Evolutionary conservation across 1,140 invertebrate species (phyloP).

Genomic region (Maconellicoccus hirsutus): DNA sequence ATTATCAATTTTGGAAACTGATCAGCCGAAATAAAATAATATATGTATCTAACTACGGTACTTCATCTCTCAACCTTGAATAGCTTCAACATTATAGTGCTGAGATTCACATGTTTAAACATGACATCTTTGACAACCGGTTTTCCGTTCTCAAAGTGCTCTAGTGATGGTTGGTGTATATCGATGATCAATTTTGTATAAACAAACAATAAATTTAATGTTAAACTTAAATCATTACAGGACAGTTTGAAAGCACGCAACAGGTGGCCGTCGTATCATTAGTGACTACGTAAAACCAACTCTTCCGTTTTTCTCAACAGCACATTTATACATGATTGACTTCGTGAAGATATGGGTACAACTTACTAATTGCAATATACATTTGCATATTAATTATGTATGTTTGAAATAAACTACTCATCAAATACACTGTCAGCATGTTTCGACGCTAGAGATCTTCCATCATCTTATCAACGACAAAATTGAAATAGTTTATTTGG

Average conservation of each 20-base stretch:
- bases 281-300: not conserved
- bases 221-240: not conserved
- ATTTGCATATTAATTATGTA: no score
- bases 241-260: not conserved
- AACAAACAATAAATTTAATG: not conserved
- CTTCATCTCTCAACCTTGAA: not conserved
- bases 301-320: not conserved
- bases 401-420: no score
- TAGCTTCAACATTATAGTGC: not conserved
- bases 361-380: no score
- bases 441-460: no score
- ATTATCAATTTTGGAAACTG: no score
- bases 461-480: no score
- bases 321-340: no score
- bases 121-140: not conserved
- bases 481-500: no score
- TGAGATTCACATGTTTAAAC: not conserved
- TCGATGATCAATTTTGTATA: not conserved
- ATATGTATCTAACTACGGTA: no score
- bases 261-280: not conserved
- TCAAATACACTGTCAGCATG: no score
- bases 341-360: no score
- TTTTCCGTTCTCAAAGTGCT: not conserved
- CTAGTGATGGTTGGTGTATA: not conserved
- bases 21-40: no score